Percentiles rank a stretch among this genome's conserved stretches.
phyloP scores from a whole-genome alignment of 2,888 invertebrate genomes.

The Epinotia nisella region DNA sequence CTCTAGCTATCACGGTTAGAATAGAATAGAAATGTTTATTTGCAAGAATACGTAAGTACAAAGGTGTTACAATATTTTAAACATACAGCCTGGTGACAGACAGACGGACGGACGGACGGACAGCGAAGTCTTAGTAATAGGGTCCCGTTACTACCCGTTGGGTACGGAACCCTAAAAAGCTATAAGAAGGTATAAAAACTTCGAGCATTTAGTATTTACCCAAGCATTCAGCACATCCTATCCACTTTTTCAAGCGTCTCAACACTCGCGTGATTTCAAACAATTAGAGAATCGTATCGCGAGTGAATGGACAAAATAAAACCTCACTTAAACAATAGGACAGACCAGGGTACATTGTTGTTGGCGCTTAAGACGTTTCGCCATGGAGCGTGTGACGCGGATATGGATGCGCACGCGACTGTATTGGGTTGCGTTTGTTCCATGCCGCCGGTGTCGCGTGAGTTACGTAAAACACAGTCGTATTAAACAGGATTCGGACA shows the following conservation, averaged over 20 bases:
- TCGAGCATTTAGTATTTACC: background rate
- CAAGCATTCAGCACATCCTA: background rate
- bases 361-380: background rate
- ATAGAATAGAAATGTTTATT: too few species aligned
- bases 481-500: background rate
- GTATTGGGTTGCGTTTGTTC: slow-evolving; percentile 14
- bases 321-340: background rate
- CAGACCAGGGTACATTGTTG: background rate
- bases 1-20: too few species aligned
- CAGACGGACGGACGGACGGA: too few species aligned
- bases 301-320: slow-evolving; percentile 18
- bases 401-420: slow-evolving; percentile 28
- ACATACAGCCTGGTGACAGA: too few species aligned
- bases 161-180: too few species aligned
- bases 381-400: background rate
- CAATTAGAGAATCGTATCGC: slow-evolving; percentile 14
- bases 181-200: background rate
- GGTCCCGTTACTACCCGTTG: too few species aligned
- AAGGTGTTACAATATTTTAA: too few species aligned
- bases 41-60: too few species aligned
- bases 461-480: slow-evolving; percentile 6
- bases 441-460: slow-evolving; percentile 15
- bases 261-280: slow-evolving; percentile 8
- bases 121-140: too few species aligned
- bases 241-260: slow-evolving; percentile 2